Evolutionary conservation across 2,113 vertebrate species (phyloP).

Genomic region (Sisor rabdophorus): DNA sequence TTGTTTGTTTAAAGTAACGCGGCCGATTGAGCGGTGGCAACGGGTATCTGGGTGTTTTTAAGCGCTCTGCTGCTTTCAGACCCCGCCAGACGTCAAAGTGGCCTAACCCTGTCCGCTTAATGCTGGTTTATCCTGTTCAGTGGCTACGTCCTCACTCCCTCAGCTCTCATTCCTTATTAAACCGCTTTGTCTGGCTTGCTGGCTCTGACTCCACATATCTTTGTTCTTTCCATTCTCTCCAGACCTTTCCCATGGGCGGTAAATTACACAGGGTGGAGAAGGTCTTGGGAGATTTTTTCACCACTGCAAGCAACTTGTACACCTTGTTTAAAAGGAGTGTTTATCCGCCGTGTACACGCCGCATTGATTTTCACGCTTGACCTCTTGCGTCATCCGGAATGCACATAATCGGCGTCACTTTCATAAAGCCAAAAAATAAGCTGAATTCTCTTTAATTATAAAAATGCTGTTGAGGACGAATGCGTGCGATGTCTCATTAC

Average conservation of each 20-base stretch:
- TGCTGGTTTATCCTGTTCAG: conserved; percentile 39
- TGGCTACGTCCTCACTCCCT: conserved; percentile 29
- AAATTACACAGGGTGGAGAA: conserved; percentile 20
- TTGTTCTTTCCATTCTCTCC: conserved; percentile 30
- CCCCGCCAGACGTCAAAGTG: conserved; percentile 29
- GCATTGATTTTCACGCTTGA: not conserved
- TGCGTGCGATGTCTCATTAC: not conserved
- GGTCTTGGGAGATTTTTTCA: conserved; percentile 8
- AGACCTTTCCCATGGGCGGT: conserved; percentile 22
- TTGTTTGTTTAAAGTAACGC: not conserved
- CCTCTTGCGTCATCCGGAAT: conserved; percentile 4
- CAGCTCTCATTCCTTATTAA: conserved; percentile 43
- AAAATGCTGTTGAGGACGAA: not conserved
- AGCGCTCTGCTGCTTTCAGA: not conserved
- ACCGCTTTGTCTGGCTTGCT: conserved; percentile 31
- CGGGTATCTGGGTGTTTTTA: conserved; percentile 1
- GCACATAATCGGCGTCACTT: not conserved
- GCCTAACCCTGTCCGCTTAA: conserved; percentile 38
- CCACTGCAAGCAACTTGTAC: conserved; percentile 2
- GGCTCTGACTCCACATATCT: conserved; percentile 22
- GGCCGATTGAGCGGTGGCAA: conserved; percentile 1
- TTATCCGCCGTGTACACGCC: not conserved
- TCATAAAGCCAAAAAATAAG: not conserved
- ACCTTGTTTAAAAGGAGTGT: not conserved
- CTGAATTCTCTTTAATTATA: not conserved